Evolutionary conservation across 2,797 vertebrate species (phyloP), one percentile per base, ranked within the genome.

Genomic region (Amblyopsis hoosieri): DNA sequence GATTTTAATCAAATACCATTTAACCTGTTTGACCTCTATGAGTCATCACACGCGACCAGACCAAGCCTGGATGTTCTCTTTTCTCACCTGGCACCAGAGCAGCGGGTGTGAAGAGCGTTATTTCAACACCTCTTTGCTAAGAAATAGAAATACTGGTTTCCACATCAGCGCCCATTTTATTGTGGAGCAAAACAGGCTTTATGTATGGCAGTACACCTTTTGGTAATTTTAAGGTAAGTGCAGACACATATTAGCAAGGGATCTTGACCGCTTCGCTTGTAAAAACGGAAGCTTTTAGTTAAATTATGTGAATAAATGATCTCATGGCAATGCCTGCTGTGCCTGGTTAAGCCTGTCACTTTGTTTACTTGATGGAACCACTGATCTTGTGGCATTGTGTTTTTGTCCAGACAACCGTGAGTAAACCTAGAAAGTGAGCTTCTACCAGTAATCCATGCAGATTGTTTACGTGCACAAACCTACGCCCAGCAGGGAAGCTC

Each of bases 1-100:
- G 93, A 94, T 95, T 95, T 93, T 92, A 94, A 92, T 93, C 93
- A 92, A 93, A 94, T 91, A 91, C 89, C 86, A 92, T 94, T 94
- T 95, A 94, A 93, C 92, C 93, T 6, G 5, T 72, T 78, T 85
- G 91, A 93, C 91, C 93, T 90, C 85, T 49, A 89, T 79, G 90
- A 92, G 88, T 91, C 85, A 91, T 91, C 73, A 90, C 89, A 86
- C 85, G 85, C 84, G 85, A 80, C 78, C 79, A 84, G 85, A 91
- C 91, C 89, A 87, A 84, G 82, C 79, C 10, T 66, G 74, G 80
- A 71, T 86, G 83, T 84, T 89, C 83, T 67, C 62, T 80, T 71
- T 73, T 79, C 76, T 86, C 82, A 75, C 81, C 86, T 66, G 47
- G 77, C 82, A 83, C 87, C 85, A 81, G 76, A 89, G 75, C 76